Conservation (phyloP, 1,140 invertebrate species). For the Lethrus apterus region DNA sequence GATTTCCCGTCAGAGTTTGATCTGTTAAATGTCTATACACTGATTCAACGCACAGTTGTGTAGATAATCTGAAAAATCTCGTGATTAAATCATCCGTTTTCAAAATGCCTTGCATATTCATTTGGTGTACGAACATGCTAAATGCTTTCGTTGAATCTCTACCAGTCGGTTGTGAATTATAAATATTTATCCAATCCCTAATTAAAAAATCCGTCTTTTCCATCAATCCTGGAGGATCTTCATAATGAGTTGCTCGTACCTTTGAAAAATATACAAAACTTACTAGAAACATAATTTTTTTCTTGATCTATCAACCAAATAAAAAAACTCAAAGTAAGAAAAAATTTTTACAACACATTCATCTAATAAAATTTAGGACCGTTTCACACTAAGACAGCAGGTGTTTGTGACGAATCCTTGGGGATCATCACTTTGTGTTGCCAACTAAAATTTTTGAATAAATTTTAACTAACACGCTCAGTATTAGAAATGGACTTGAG, state of each 20-base stretch:
- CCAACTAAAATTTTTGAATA: too few relatives aligned
- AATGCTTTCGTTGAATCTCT: constrained; percentile 93
- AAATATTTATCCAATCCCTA: constrained; percentile 91
- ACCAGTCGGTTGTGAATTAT: constrained; percentile 65
- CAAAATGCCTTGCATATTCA: constrained; percentile 94
- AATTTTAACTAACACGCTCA: too few relatives aligned
- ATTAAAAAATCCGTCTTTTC: constrained; percentile 93
- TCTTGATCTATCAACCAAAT: too few relatives aligned
- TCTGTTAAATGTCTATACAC: constrained; percentile 73
- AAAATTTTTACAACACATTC: too few relatives aligned
- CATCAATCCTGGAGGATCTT: constrained; percentile 88
- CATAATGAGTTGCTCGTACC: constrained; percentile 74
- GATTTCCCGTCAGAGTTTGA: constrained; percentile 34
- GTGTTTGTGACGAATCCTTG: too few relatives aligned
- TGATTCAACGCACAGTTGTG: constrained; percentile 93
- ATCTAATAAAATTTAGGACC: too few relatives aligned
- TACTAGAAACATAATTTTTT: constrained; percentile 21
- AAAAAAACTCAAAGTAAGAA: too few relatives aligned
- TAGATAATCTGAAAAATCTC: constrained; percentile 92
- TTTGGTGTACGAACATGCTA: constrained; percentile 86
- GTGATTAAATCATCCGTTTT: constrained; percentile 97
- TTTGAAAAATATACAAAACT: constrained; percentile 11
- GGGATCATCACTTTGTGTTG: too few relatives aligned
- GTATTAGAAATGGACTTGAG: too few relatives aligned
- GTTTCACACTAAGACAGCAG: too few relatives aligned